phyloP scores from a whole-genome alignment of 2,888 invertebrate species.

The Prenolepis imparis region DNA sequence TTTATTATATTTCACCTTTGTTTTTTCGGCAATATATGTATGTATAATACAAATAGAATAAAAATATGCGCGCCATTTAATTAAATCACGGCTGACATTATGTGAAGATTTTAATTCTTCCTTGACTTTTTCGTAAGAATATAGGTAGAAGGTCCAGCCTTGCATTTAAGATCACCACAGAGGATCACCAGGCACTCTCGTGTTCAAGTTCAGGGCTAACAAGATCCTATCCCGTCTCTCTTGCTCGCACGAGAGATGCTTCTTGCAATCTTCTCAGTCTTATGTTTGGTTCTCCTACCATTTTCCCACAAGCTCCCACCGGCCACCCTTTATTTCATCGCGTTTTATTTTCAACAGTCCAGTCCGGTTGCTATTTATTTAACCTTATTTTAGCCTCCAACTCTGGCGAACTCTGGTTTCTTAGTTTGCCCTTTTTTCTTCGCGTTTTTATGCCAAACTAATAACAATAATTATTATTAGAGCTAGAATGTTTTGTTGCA shows the following conservation, averaged over 20 bases:
- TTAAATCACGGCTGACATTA: not conserved
- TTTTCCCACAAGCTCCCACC: conserved; percentile 36
- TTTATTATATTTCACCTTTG: not conserved
- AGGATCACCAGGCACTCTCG: conserved; percentile 49
- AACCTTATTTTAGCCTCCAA: conserved; percentile 30
- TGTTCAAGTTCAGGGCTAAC: conserved; percentile 79
- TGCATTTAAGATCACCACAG: conserved; percentile 51
- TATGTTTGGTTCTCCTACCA: conserved; percentile 22
- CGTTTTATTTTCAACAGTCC: conserved; percentile 41
- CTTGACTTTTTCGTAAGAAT: not conserved
- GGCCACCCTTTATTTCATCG: conserved; percentile 11
- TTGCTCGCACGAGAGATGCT: conserved; percentile 3
- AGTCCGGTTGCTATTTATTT: conserved; percentile 45
- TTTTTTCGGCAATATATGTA: not conserved
- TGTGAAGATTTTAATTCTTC: not conserved
- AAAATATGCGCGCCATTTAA: not conserved
- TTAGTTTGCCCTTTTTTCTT: not conserved
- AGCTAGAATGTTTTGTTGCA: not conserved
- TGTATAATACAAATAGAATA: not conserved
- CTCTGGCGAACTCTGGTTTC: not conserved
- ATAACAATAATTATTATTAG: conserved; percentile 1
- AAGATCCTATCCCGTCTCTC: conserved; percentile 63
- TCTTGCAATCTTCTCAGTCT: not conserved
- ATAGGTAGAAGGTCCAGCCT: not conserved
- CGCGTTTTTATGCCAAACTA: not conserved